Base-by-base conservation (phyloP, 64 coral and sea anemone genomes). In the Cladopsammia gracilis region DNA sequence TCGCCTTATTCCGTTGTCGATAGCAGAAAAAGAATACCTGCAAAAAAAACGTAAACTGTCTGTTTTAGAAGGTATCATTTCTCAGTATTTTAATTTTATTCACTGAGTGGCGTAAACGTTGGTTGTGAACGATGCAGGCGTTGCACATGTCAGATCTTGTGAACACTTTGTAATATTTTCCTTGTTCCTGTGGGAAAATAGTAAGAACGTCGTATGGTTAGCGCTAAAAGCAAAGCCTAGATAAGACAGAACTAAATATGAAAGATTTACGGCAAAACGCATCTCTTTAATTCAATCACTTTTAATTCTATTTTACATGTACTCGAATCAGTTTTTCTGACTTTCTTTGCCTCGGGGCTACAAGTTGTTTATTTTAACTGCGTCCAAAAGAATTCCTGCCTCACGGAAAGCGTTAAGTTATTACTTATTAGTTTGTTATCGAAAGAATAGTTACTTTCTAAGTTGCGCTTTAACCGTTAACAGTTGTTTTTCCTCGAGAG, bases 131-230 rank as follows among this genome's bases (percentile, higher is more conserved):
- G 43, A 68, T n/a, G 4, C 45, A 66, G 80, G 45, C 44, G 46
- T 68, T 66, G 44, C 61, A 84, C 49, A 59, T 67, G 60, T 67
- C 80, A 50, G 16, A n/a, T 46, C 78, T 67, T 49, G 26, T 11
- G 80, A 84, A 84, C 80, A 84, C 58, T 84, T 66, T 84, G 80
- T 50, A 24, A 84, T 66, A 66, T 84, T 82, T 66, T 47, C 10
- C 61, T 24, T 24, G 61, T 84, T 84, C 80, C 80, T 84, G 80
- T 84, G 80, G 80, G 80, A 84, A 84, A 84, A 84, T 84, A 67
- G 18, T 22, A 13, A 84, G 4, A 67, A 68, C 16, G 47, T 45
- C 80, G 80, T 84, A 84, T 84, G 80, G 80, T 84, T 20, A 66
- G 62, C 50, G 66, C 9, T 65, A 6, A 49, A 50, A 84, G 64